A percentile compares a stretch with the other conserved stretches of the same genome.
These are phyloP conservation scores for Lithophane ornitopus DNA, from an alignment of 2,888 invertebrate species.

Conservation along the genomic window DNA sequence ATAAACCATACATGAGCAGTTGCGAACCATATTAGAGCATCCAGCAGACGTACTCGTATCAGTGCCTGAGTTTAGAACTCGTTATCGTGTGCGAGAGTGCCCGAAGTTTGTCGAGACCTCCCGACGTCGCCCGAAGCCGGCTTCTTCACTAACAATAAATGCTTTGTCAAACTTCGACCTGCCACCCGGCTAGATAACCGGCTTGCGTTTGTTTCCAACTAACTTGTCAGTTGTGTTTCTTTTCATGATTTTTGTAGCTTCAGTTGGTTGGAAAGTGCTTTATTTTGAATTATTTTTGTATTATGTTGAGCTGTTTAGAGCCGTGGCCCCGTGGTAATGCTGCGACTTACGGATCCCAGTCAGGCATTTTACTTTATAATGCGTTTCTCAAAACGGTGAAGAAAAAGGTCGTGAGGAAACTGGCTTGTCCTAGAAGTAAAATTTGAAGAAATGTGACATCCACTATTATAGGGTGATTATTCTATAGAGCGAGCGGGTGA, in stretches of 20 bases:
- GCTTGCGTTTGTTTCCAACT: constrained; percentile 80
- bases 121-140: constrained; percentile 66
- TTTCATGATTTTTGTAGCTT: constrained; percentile 65
- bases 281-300: background rate
- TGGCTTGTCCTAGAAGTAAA: background rate
- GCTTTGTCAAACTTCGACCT: constrained; percentile 85
- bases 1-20: constrained; percentile 55
- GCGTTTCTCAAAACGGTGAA: background rate
- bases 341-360: background rate
- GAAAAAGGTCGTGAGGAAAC: background rate
- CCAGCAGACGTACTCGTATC: constrained; percentile 58
- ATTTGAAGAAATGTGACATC: background rate
- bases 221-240: constrained; percentile 72
- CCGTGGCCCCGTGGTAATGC: background rate
- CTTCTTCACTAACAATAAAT: constrained; percentile 86
- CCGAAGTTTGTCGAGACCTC: constrained; percentile 62
- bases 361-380: background rate
- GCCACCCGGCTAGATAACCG: constrained; percentile 77
- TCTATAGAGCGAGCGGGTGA: background rate
- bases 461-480: no score
- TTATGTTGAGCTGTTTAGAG: background rate
- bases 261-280: constrained; percentile 31
- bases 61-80: constrained; percentile 79
- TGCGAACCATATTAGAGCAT: constrained; percentile 60
- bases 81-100: constrained; percentile 80